Evolutionary conservation across 2,888 invertebrate genomes (phyloP).

Genomic region (Thereva unica): DNA sequence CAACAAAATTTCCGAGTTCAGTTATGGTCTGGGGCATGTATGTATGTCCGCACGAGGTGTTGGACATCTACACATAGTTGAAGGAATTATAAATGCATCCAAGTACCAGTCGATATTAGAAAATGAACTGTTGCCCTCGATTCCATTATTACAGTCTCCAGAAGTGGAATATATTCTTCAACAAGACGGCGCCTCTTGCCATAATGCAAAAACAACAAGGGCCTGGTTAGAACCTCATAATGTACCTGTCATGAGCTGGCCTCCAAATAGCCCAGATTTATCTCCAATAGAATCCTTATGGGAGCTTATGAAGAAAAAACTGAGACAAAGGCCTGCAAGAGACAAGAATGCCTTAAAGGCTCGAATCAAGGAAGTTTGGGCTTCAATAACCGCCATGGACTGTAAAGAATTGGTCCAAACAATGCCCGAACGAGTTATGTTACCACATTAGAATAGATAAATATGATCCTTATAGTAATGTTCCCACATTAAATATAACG

Average conservation of each 20-base stretch:
- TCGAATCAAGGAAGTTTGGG: not conserved
- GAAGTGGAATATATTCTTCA: conserved; percentile 6
- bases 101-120: not conserved
- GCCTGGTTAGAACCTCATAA: not conserved
- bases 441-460: too few species aligned
- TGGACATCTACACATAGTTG: not conserved
- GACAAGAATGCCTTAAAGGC: not conserved
- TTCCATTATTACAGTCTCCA: conserved; percentile 1
- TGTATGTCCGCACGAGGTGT: conserved; percentile 1
- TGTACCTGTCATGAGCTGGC: conserved; percentile 10
- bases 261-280: conserved; percentile 12
- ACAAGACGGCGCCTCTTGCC: conserved; percentile 8
- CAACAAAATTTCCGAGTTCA: conserved; percentile 4
- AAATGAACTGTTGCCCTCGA: not conserved
- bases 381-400: conserved; percentile 2
- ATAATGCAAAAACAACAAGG: not conserved
- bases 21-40: not conserved
- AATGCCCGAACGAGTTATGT: too few species aligned
- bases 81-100: not conserved
- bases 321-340: not conserved
- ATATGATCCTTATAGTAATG: too few species aligned
- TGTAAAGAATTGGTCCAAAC: not conserved
- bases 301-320: not conserved
- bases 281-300: not conserved
- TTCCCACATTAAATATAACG: too few species aligned